Percentiles rank a stretch among this genome's conserved stretches.
Evolutionary conservation across 2,113 vertebrate genomes (phyloP).

Genomic region (Rallus limicola): DNA sequence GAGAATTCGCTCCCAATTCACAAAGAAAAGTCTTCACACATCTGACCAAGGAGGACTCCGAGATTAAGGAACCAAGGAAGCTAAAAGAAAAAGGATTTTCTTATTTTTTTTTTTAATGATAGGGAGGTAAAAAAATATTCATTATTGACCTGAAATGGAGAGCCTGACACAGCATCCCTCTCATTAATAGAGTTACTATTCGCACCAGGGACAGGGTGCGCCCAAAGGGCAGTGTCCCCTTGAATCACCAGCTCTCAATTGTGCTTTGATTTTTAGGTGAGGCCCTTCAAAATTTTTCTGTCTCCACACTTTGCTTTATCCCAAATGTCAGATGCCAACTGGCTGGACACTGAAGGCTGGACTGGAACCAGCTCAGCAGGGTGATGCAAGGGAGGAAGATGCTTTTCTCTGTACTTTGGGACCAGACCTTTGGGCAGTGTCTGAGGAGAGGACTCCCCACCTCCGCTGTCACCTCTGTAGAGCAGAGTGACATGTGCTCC

Average conservation of each 20-base stretch:
- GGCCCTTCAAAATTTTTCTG: neutral
- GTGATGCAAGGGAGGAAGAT: neutral
- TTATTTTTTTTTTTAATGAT: neutral
- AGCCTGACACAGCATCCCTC: neutral
- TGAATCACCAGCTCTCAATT: neutral
- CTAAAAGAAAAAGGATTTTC: neutral
- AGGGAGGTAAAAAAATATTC: neutral
- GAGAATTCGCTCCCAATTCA: slow-evolving; percentile 28
- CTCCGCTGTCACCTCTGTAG: neutral
- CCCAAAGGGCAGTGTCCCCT: neutral
- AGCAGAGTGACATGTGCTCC: neutral
- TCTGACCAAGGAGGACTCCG: neutral
- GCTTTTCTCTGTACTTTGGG: rapidly evolving
- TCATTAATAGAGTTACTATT: neutral
- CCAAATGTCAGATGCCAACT: neutral
- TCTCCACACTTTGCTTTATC: neutral
- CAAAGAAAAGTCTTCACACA: neutral
- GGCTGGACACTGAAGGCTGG: neutral
- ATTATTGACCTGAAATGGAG: neutral
- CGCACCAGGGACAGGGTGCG: neutral
- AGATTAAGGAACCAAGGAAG: neutral
- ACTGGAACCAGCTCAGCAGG: neutral
- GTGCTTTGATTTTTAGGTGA: neutral
- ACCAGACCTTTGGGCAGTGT: neutral
- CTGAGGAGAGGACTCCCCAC: neutral